A percentile compares a stretch with the other conserved stretches of the same genome.
Evolutionary conservation across 1,140 invertebrate species (phyloP).

Genomic region (Dreissena polymorpha): DNA sequence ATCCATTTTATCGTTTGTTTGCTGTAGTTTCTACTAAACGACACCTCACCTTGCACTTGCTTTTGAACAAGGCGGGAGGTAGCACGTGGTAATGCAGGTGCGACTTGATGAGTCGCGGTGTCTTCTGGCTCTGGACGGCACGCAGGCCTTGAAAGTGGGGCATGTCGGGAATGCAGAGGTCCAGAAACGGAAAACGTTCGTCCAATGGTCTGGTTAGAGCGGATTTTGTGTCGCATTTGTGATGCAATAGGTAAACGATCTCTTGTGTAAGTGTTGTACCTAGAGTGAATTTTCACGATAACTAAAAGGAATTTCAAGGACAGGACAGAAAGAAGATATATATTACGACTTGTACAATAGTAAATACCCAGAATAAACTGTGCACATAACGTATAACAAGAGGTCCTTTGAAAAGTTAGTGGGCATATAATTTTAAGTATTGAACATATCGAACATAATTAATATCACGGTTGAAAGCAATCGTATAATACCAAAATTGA

Average conservation of each 20-base stretch:
- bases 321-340: no score
- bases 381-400: no score
- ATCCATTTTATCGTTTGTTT: no score
- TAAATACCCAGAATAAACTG: no score
- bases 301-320: no score
- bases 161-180: constrained; percentile 76
- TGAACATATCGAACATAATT: no score
- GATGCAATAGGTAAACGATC: constrained; percentile 78
- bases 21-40: no score
- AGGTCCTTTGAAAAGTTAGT: no score
- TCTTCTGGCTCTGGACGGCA: constrained; percentile 62
- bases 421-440: no score
- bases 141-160: constrained; percentile 67
- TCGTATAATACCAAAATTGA: no score
- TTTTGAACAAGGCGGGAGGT: constrained; percentile 62
- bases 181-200: constrained; percentile 79
- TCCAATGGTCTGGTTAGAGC: constrained; percentile 73
- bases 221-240: constrained; percentile 73
- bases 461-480: no score
- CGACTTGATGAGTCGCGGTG: constrained; percentile 78
- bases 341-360: no score
- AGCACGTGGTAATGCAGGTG: constrained; percentile 78
- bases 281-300: constrained; percentile 35
- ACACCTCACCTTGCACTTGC: constrained; percentile 81
- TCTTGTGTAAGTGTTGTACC: constrained; percentile 81